phyloP scores from a whole-genome alignment of 2,113 vertebrate genomes.

The Himantopus leucocephalus region DNA sequence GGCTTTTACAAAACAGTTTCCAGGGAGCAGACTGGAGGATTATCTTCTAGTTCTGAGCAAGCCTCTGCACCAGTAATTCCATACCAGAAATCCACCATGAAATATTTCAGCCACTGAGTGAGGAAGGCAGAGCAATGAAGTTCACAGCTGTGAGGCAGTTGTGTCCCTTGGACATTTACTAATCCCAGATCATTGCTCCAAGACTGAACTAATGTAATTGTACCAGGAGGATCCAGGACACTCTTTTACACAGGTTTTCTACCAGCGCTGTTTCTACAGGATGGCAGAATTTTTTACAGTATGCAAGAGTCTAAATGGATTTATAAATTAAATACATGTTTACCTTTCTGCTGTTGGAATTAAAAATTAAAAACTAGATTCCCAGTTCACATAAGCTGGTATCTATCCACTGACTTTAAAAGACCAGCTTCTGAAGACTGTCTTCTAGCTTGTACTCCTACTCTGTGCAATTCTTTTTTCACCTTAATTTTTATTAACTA shows the following conservation, averaged over 20 bases:
- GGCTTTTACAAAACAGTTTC: background rate
- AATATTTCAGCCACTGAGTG: background rate
- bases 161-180: background rate
- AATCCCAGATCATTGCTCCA: background rate
- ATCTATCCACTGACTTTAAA: background rate
- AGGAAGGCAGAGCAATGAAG: background rate
- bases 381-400: background rate
- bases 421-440: background rate
- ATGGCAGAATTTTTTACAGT: background rate
- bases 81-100: background rate
- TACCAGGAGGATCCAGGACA: background rate
- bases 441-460: background rate
- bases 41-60: background rate
- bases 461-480: background rate
- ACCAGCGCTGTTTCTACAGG: background rate
- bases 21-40: background rate
- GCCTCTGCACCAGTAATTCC: background rate
- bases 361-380: background rate
- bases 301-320: background rate
- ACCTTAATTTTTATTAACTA: background rate
- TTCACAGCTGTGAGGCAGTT: background rate
- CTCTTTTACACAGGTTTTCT: background rate
- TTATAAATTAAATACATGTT: background rate
- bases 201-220: background rate
- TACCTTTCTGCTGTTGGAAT: background rate